Evolutionary conservation across 2,888 invertebrate species (phyloP).

Genomic region (Carabus problematicus): DNA sequence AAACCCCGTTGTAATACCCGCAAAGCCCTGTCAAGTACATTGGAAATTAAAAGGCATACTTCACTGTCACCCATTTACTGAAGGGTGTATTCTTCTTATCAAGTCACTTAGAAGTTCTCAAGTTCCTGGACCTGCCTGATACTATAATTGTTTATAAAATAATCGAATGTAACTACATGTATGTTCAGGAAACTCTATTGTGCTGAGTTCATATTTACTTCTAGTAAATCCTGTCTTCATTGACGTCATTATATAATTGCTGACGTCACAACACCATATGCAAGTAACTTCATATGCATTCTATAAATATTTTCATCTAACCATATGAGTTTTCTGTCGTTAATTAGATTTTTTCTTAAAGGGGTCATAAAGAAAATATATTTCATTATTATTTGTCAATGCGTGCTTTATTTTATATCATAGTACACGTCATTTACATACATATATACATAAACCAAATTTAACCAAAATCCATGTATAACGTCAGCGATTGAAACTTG

Average conservation of each 20-base stretch:
- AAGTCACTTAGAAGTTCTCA: neutral
- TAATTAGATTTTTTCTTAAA: no score
- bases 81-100: neutral
- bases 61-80: neutral
- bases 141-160: no score
- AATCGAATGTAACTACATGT: no score
- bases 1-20: constrained; percentile 2
- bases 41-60: constrained; percentile 20
- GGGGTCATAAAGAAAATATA: neutral
- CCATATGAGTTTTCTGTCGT: no score
- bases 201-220: no score
- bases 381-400: neutral
- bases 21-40: neutral
- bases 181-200: no score
- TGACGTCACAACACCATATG: no score
- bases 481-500: neutral
- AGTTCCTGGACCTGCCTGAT: no score
- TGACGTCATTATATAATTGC: no score
- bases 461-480: neutral
- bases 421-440: neutral
- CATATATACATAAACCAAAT: neutral
- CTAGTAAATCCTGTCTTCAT: no score
- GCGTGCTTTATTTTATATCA: neutral
- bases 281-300: no score
- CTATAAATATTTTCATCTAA: no score